A percentile compares a stretch with the other conserved stretches of the same genome.
Evolutionary conservation across 2,113 vertebrate genomes (phyloP).

Genomic region (Theristicus caerulescens): DNA sequence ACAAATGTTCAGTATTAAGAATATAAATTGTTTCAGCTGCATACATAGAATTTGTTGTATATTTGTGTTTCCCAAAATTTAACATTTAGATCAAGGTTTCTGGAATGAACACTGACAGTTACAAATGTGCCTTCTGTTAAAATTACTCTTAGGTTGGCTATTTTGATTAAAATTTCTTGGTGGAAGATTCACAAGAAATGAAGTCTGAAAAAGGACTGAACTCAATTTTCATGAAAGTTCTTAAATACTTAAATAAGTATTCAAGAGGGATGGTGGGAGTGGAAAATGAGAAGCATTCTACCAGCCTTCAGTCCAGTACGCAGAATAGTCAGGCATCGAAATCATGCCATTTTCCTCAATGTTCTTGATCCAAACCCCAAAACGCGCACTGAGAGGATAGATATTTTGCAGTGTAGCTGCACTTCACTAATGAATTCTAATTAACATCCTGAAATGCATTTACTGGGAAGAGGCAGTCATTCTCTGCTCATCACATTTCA

Average conservation of each 20-base stretch:
- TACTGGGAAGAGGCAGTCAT: not conserved
- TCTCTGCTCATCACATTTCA: not conserved
- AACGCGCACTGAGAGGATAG: accelerated
- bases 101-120: slow-evolving; percentile 15
- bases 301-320: not conserved
- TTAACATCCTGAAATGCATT: not conserved
- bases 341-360: not conserved
- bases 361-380: not conserved
- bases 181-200: slow-evolving; percentile 14
- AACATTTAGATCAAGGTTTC: not conserved
- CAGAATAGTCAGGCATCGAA: not conserved
- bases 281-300: not conserved
- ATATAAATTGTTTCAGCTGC: slow-evolving; percentile 10
- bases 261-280: not conserved
- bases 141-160: slow-evolving; percentile 1
- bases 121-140: slow-evolving; percentile 24
- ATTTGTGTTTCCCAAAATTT: not conserved
- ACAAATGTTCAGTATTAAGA: not conserved
- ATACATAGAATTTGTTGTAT: not conserved
- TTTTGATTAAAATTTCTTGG: slow-evolving; percentile 23
- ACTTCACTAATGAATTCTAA: not conserved
- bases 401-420: not conserved
- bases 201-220: slow-evolving; percentile 29
- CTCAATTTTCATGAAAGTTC: not conserved
- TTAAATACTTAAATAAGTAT: not conserved